phyloP scores from a whole-genome alignment of 2,113 vertebrate genomes.

The Stictonetta naevosa region DNA sequence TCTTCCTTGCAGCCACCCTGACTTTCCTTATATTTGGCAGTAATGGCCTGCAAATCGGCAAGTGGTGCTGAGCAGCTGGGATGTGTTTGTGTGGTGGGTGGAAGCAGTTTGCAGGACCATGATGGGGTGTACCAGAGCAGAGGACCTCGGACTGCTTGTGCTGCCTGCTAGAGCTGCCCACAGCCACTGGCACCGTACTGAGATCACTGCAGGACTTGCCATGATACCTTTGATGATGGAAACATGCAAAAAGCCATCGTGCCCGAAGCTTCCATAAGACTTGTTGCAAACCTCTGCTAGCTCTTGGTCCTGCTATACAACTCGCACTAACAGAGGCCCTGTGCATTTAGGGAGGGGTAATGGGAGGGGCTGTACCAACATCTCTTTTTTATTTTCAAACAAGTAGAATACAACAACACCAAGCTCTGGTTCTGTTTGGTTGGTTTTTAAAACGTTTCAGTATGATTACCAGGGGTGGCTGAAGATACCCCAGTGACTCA shows the following conservation, averaged over 20 bases:
- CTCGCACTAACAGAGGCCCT: neutral
- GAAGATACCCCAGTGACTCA: neutral
- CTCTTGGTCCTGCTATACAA: neutral
- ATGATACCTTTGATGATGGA: neutral
- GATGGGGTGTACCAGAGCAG: neutral
- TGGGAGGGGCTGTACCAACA: neutral
- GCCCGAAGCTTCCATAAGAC: neutral
- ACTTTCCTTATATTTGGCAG: neutral
- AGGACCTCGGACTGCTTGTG: neutral
- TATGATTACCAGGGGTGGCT: neutral
- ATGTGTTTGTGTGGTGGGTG: neutral
- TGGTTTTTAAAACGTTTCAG: neutral
- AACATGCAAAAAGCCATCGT: neutral
- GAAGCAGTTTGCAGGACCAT: neutral
- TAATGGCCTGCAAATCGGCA: neutral
- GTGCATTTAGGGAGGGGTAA: accelerated
- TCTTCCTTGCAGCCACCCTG: neutral
- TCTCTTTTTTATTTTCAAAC: neutral
- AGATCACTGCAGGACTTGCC: neutral
- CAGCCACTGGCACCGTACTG: neutral
- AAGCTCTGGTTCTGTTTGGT: neutral
- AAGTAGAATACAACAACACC: accelerated
- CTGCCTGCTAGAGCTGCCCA: neutral
- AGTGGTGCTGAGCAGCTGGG: neutral
- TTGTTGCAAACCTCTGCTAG: neutral